phyloP scores from a whole-genome alignment of 2,113 vertebrate species.

The Cranoglanis bouderius region DNA sequence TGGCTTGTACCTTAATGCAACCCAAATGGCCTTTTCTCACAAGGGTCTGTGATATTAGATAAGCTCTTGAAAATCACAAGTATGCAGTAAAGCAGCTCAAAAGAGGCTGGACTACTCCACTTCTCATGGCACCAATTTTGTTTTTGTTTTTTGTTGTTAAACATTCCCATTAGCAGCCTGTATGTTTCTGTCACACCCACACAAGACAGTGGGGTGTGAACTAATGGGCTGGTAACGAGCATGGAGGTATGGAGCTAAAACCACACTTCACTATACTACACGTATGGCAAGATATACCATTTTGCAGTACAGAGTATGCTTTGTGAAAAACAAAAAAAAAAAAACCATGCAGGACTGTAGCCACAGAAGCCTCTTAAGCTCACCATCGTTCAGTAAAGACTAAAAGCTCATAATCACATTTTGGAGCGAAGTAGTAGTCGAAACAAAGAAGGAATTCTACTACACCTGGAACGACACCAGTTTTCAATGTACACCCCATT shows the following conservation, averaged over 20 bases:
- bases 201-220: background rate
- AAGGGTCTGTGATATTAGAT: background rate
- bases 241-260: background rate
- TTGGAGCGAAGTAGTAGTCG: background rate
- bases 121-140: background rate
- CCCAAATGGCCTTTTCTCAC: background rate
- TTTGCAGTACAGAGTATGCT: background rate
- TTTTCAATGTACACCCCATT: background rate
- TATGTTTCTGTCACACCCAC: background rate
- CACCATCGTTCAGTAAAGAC: background rate
- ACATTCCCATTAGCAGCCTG: background rate
- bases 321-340: too few species aligned
- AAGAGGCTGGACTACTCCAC: background rate
- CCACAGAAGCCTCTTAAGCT: background rate
- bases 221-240: background rate
- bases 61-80: conserved; percentile 17
- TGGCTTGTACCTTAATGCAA: background rate
- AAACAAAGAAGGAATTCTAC: background rate
- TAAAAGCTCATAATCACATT: background rate
- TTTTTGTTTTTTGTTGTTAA: background rate
- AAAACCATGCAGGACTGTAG: background rate
- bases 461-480: background rate
- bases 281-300: background rate
- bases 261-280: background rate
- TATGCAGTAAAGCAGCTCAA: conserved; percentile 12